A percentile compares a stretch with the other conserved stretches of the same genome.
Evolutionary conservation across 1,140 invertebrate species (phyloP).

Genomic region (Oryzaephilus surinamensis): DNA sequence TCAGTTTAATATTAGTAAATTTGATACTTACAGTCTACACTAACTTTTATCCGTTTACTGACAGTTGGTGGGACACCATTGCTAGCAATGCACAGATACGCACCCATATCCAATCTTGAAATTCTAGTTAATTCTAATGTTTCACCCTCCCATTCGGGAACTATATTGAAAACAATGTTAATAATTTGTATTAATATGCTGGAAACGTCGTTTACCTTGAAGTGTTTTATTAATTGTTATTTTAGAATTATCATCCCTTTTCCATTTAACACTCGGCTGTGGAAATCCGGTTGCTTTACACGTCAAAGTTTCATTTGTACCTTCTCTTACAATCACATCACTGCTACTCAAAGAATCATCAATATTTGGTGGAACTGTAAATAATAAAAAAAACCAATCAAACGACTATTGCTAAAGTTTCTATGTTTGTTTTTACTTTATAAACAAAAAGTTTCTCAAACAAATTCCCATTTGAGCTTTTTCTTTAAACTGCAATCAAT

Average conservation of each 20-base stretch:
- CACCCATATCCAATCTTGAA: slow-evolving; percentile 81
- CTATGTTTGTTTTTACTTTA: too few relatives aligned
- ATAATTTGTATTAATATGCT: too few relatives aligned
- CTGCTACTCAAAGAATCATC: slow-evolving; percentile 81
- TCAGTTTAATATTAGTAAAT: slow-evolving; percentile 3
- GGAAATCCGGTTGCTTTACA: slow-evolving; percentile 86
- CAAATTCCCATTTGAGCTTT: too few relatives aligned
- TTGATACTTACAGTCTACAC: slow-evolving; percentile 80
- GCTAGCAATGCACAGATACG: slow-evolving; percentile 78
- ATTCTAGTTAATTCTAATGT: slow-evolving; percentile 74
- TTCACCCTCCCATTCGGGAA: slow-evolving; percentile 72
- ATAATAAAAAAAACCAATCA: slow-evolving; percentile 13
- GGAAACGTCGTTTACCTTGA: too few relatives aligned
- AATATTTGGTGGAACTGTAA: slow-evolving; percentile 82
- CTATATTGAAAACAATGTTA: too few relatives aligned
- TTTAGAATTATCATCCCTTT: slow-evolving; percentile 73
- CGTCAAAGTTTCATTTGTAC: slow-evolving; percentile 74
- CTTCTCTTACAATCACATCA: slow-evolving; percentile 83
- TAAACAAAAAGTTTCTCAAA: too few relatives aligned
- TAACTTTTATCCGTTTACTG: slow-evolving; percentile 85
- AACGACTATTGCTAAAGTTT: neutral
- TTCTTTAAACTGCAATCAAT: too few relatives aligned
- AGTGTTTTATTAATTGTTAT: slow-evolving; percentile 75
- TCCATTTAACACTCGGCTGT: slow-evolving; percentile 79
- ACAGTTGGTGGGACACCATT: slow-evolving; percentile 69